Evolutionary conservation across 2,113 vertebrate genomes (phyloP), one percentile per base, ranked within the genome.

Genomic region (Papio anubis): DNA sequence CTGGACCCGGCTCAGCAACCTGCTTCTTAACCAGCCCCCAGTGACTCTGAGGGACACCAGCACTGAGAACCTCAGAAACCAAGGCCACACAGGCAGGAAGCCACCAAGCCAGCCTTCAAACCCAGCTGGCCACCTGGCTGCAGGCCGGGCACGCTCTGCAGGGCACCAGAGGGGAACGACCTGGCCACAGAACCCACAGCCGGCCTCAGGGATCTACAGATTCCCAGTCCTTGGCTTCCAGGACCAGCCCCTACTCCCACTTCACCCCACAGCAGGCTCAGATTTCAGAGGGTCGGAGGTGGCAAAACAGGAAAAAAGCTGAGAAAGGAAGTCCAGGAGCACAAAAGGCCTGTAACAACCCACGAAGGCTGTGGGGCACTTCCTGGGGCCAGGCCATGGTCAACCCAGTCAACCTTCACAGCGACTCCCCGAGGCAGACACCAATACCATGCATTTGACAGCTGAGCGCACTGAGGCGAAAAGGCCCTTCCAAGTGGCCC

Each of bases 41-140:
- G 93, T 18, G 81, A 90, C 96, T 93, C 27, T 18, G 95, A 94
- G 95, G 95, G 92, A 87, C 90, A 84, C 55, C 83, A 70, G 93
- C 70, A 55, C 0, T 0, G 48, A 87, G 95, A 97, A 93, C 92
- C 96, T 97, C 96, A 94, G 94, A 97, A 96, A 97, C 96, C 66
- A 0, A 97, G 95, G 96, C 97, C 98, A 97, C 93, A 96, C 64
- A 92, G 89, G 95, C 97, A 97, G 97, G 97, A 98, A 97, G 97
- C 97, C 97, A 97, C 93, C 75, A 45, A 93, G 87, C 43, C 96
- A 92, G 95, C 84, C 87, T 97, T n/a, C 96, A 81, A 96, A 80
- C 84, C 90, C 75, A 45, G 84, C 93, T 14, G 93, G 96, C 96
- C 96, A 96, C 96, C 91, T 93, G 92, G 93, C 94, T 92, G 90